Percentiles rank a stretch among this genome's conserved stretches.
Conservation (phyloP, 2,888 invertebrate species). For the Meteorus colon region DNA sequence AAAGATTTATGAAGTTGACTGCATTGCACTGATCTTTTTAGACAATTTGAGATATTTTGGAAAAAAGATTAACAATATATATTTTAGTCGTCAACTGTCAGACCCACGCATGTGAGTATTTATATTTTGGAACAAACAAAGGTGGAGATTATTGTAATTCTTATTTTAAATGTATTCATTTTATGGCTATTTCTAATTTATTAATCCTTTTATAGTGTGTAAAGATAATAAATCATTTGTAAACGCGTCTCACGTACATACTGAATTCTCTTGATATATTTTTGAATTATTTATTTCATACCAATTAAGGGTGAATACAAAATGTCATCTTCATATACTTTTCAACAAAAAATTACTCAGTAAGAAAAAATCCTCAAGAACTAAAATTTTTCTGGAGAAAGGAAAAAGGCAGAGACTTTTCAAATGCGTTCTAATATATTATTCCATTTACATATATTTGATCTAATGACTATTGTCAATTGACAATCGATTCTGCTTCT, state of each 20-base stretch:
- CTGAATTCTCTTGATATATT: not conserved
- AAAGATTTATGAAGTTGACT: constrained; percentile 66
- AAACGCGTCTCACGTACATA: no score
- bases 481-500: no score
- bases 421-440: no score
- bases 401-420: no score
- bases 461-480: no score
- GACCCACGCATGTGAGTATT: not conserved
- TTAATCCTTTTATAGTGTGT: not conserved
- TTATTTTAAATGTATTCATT: not conserved
- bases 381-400: no score
- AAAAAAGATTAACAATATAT: not conserved
- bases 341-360: no score
- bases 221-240: no score
- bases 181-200: not conserved
- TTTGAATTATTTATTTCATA: not conserved
- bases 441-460: no score
- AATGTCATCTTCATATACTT: no score
- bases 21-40: constrained; percentile 30
- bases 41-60: not conserved
- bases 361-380: no score
- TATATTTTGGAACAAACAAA: not conserved
- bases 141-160: not conserved
- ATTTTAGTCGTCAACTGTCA: not conserved
- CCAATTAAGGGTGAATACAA: not conserved